Evolutionary conservation across 2,113 vertebrate genomes (phyloP), one percentile per base, ranked within the genome.

Genomic region (Plectropomus leopardus): DNA sequence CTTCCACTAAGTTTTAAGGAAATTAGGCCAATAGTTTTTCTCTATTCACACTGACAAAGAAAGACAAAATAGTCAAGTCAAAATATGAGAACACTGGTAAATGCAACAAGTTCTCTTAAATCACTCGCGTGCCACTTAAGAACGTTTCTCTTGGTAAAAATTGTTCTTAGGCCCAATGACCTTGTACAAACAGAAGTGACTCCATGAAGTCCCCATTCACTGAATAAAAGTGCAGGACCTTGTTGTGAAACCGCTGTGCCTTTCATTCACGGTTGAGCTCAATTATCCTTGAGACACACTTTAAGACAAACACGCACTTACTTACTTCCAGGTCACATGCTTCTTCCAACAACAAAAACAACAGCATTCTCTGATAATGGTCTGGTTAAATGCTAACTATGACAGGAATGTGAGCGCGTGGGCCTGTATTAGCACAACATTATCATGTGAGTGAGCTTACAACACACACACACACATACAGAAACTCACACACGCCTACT

Each of bases 381-480:
- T 72, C 65, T 59, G 54, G 45, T 82, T 85, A 86, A 92, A 90
- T 88, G 86, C 75, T 72, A 91, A 76, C 78, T 85, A 92, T 92
- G 88, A 77, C 2, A 53, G 85, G 91, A 93, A 94, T 93, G 92
- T 36, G 57, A 84, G 77, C 4, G 8, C 26, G 44, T 40, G 83
- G 75, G 77, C 77, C 64, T 23, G 40, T 32, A 82, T 90, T 89
- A 87, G 82, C 61, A 50, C 74, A 72, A 80, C 81, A 69, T 74
- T 74, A 69, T 91, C 93, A 91, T 86, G 88, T 92, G 92, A 92
- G 72, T 44, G 80, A 75, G 79, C 80, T 92, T 90, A 86, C 69
- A 44, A 54, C 73, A 78, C 72, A 86, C 54, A 51, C 59, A 54
- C 63, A 67, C 66, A 50, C 55, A 68, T 23, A 3, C 44, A 51